Evolutionary conservation across 35 echinoderm and acorn worm species (phyloP), one percentile per base, ranked within the genome.

Genomic region (Amphiura filiformis): DNA sequence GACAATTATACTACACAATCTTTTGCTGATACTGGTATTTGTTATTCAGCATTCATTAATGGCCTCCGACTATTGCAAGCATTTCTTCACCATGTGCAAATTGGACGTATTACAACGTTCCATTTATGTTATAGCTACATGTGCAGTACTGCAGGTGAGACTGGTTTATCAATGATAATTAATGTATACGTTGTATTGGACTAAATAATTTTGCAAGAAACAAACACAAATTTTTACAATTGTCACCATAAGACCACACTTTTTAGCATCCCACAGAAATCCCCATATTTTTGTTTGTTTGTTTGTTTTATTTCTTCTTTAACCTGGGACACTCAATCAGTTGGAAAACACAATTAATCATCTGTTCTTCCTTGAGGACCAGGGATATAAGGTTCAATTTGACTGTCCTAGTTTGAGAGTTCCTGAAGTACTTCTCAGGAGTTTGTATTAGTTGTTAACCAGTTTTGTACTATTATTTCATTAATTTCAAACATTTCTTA

Each of bases 41-140:
- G 47, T 92, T 30, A 30, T 92, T 15, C 90, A 92, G 57, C 90
- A 87, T 57, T 56, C 84, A 33, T 32, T 87, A 14, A 87, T 92
- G 84, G 84, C 90, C 49, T 41, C 84, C 38, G 28, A 42, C 0
- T 35, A 39, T 79, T 92, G 84, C 84, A 91, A 92, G 39, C 56
- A 49, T 0, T 78, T 87, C n/a, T 40, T 87, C 1, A 34, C 76
- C 11, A 38, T 39, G 20, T n/a, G 44, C 14, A 79, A 78, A 0
- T 82, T 82, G 26, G 85, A 31, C 26, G 77, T 82, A 39, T 37
- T 83, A 39, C 39, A 83, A 39, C 81, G 90, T 35, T 92, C 90
- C 33, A 76, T 92, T 34, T 92, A 92, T 61, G 65, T 92, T 38
- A 80, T 92, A 65, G 90, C 90, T n/a, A 92, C 90, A 92, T 92